Evolutionary conservation across 1,140 invertebrate genomes (phyloP).

Genomic region (Pentalonia nigronervosa): DNA sequence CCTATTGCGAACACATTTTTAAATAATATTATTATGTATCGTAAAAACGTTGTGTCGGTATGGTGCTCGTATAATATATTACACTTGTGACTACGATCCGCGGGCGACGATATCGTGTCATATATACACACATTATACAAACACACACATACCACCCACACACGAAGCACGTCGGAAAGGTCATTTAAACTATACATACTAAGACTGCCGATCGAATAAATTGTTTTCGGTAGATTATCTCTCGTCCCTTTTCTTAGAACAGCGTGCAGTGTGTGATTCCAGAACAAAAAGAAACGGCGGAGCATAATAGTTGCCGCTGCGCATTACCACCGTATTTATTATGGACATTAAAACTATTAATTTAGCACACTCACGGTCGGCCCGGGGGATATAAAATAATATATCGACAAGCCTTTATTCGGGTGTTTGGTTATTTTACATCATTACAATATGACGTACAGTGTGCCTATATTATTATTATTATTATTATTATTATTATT

Average conservation of each 20-base stretch:
- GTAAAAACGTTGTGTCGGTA: slow-evolving; percentile 1
- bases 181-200: background rate
- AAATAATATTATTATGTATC: slow-evolving; percentile 2
- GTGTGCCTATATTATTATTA: background rate
- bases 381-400: background rate
- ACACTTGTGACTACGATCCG: background rate
- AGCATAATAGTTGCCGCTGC: background rate
- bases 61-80: background rate
- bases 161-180: background rate
- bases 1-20: background rate
- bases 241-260: background rate
- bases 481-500: background rate
- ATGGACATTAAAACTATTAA: background rate
- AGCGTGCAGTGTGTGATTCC: background rate
- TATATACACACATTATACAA: background rate
- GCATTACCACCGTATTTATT: background rate
- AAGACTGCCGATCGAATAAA: background rate
- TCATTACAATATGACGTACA: no score
- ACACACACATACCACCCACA: background rate
- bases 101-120: background rate
- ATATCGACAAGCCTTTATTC: background rate
- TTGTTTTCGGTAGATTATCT: slow-evolving; percentile 10
- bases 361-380: background rate
- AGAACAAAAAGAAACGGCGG: background rate
- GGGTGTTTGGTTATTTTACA: background rate